Evolutionary conservation across 2,888 invertebrate genomes (phyloP).

Genomic region (Sarcophaga carnaria): DNA sequence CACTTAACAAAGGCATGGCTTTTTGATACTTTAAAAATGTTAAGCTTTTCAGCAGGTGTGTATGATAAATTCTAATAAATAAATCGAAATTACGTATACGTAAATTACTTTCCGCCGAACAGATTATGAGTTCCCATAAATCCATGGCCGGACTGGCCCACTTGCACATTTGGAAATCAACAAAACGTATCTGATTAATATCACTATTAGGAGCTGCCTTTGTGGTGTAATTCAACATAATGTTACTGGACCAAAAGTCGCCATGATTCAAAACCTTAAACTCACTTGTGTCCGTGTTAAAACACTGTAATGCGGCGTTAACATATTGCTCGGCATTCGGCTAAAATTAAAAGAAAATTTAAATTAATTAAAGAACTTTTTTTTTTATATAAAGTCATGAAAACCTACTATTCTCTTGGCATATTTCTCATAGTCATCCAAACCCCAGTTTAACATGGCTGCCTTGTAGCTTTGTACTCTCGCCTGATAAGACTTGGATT

Average conservation of each 20-base stretch:
- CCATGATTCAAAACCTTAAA: slow-evolving; percentile 80
- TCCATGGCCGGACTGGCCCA: slow-evolving; percentile 80
- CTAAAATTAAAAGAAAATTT: slow-evolving; percentile 63
- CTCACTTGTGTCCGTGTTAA: slow-evolving; percentile 74
- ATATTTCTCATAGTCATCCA: slow-evolving; percentile 75
- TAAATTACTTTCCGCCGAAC: slow-evolving; percentile 77
- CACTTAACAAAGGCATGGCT: slow-evolving; percentile 75
- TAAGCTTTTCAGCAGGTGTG: slow-evolving; percentile 76
- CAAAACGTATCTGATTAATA: slow-evolving; percentile 77
- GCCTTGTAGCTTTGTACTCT: slow-evolving; percentile 75
- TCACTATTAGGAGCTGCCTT: slow-evolving; percentile 68
- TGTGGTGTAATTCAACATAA: slow-evolving; percentile 76
- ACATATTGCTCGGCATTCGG: slow-evolving; percentile 79
- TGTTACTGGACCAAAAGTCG: slow-evolving; percentile 80
- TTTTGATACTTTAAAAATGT: slow-evolving; percentile 76
- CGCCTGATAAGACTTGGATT: slow-evolving; percentile 76
- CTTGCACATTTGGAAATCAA: slow-evolving; percentile 79
- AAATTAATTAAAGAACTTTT: neutral
- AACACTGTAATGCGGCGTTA: slow-evolving; percentile 75
- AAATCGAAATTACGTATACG: slow-evolving; percentile 78
- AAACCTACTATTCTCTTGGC: slow-evolving; percentile 75
- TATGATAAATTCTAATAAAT: slow-evolving; percentile 78
- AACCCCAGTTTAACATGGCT: slow-evolving; percentile 77
- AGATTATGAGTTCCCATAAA: slow-evolving; percentile 78
- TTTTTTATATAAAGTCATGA: neutral